Evolutionary conservation across 2,113 vertebrate species (phyloP).

Genomic region (Mesembrinibis cayennensis): DNA sequence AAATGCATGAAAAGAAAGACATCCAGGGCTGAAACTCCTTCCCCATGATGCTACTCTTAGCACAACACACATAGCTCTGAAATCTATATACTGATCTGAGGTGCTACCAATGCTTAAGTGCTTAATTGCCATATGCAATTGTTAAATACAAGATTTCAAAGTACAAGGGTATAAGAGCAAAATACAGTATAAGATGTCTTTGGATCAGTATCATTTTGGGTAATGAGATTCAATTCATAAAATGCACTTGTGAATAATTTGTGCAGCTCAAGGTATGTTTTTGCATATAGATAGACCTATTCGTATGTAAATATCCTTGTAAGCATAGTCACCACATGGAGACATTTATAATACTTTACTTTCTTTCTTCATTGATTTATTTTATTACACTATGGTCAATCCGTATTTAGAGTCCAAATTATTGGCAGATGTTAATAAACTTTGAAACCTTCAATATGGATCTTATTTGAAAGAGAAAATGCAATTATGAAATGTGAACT

Average conservation of each 20-base stretch:
- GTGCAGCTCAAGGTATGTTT: background rate
- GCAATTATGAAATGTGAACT: background rate
- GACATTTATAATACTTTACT: background rate
- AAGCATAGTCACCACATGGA: background rate
- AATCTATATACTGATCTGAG: background rate
- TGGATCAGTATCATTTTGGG: background rate
- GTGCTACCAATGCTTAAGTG: background rate
- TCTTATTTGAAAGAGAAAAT: background rate
- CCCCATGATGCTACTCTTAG: background rate
- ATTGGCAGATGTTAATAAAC: background rate
- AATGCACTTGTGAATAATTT: background rate
- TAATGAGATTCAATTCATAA: background rate
- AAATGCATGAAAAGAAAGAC: background rate
- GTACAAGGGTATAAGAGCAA: background rate
- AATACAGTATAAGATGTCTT: background rate
- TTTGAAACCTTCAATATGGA: background rate
- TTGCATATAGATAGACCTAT: background rate
- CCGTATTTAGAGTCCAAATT: background rate
- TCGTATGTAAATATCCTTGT: background rate
- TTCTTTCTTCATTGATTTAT: background rate
- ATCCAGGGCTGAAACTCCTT: background rate
- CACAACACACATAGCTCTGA: background rate
- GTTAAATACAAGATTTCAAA: background rate
- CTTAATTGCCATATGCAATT: background rate
- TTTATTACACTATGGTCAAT: background rate